phyloP scores from a whole-genome alignment of 2,888 invertebrate genomes.

The Leptopilina syphax region DNA sequence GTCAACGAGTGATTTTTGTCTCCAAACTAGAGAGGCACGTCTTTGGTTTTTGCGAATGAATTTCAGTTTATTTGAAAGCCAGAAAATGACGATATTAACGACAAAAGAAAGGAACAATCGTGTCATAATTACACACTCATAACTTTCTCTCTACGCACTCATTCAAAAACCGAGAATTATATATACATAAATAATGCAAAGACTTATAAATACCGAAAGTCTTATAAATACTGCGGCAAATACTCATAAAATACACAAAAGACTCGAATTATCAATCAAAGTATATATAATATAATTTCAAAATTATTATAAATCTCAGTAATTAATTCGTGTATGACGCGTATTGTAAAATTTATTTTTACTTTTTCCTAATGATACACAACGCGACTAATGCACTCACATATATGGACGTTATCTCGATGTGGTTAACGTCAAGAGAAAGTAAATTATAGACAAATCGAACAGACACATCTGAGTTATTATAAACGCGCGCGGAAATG shows the following conservation, averaged over 20 bases:
- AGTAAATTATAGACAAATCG: constrained; percentile 39
- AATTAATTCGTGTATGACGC: neutral
- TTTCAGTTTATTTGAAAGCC: neutral
- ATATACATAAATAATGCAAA: no score
- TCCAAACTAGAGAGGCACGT: neutral
- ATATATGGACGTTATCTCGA: constrained; percentile 11
- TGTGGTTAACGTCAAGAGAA: constrained; percentile 28
- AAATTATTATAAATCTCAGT: neutral
- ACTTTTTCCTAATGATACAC: constrained; percentile 10
- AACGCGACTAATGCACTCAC: constrained; percentile 4
- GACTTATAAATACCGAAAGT: no score
- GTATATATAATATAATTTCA: neutral
- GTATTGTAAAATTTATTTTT: neutral
- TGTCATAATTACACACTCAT: constrained; percentile 43
- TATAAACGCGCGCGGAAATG: constrained; percentile 14
- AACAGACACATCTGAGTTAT: constrained; percentile 8
- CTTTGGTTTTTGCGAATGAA: constrained; percentile 3
- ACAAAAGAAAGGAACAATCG: constrained; percentile 10
- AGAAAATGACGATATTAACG: constrained; percentile 11
- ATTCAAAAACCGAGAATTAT: neutral
- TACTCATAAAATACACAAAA: no score
- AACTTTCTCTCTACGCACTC: constrained; percentile 41
- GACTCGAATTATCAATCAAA: constrained; percentile 4
- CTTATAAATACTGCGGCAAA: no score
- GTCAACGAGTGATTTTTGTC: neutral